Percentiles rank a stretch among this genome's conserved stretches.
phyloP scores from a whole-genome alignment of 92 coral and sea anemone species.

The Heliopora coerulea region DNA sequence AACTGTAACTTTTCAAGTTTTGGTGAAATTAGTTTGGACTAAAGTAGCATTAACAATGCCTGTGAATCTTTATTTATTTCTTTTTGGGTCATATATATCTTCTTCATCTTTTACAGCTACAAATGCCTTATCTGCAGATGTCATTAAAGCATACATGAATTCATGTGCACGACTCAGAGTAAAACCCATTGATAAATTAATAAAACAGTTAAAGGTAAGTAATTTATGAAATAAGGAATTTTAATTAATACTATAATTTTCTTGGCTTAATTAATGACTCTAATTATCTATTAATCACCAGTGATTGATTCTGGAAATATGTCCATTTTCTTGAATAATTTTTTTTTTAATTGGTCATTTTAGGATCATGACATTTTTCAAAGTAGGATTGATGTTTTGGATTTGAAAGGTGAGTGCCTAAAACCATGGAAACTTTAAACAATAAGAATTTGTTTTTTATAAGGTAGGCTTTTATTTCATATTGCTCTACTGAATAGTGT shows the following conservation, averaged over 20 bases:
- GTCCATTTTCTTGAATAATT: too few species aligned
- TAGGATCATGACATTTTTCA: slow-evolving; percentile 84
- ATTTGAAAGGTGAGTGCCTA: slow-evolving; percentile 70
- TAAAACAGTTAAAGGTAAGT: slow-evolving; percentile 88
- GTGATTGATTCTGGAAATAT: too few species aligned
- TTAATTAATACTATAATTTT: neutral
- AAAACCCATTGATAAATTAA: slow-evolving; percentile 88
- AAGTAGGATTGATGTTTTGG: slow-evolving; percentile 82
- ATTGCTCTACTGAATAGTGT: too few species aligned
- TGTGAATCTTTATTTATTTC: too few species aligned
- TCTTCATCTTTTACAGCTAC: slow-evolving; percentile 53
- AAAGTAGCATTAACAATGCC: too few species aligned
- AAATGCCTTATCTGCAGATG: slow-evolving; percentile 74
- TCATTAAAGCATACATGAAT: slow-evolving; percentile 74
- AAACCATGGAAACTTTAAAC: neutral
- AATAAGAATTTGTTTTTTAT: neutral
- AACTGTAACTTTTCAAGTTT: too few species aligned
- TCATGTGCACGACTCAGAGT: slow-evolving; percentile 68
- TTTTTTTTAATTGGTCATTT: neutral
- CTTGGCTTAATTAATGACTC: neutral
- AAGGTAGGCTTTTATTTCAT: too few species aligned
- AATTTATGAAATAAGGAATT: neutral
- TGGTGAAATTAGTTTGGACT: too few species aligned
- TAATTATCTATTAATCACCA: neutral
- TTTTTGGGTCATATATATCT: neutral